Conservation (phyloP, 2,888 invertebrate genomes). For the Girardia tigrina region DNA sequence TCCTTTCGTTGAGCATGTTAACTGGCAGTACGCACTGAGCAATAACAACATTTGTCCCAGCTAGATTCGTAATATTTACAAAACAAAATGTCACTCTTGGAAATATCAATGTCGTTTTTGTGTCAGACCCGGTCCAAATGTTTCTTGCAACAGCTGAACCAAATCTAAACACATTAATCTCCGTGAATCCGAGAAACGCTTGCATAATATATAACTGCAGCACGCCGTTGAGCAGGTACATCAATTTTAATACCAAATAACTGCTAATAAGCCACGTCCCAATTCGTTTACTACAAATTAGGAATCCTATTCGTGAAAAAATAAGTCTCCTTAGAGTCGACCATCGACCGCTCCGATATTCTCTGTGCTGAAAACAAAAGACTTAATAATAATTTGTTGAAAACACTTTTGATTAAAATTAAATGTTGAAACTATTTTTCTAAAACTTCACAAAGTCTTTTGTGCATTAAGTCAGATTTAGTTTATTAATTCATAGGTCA, state of each 20-base stretch:
- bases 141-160: conserved; percentile 29
- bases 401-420: too few species aligned
- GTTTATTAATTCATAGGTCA: too few species aligned
- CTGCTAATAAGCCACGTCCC: too few species aligned
- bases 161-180: conserved; percentile 31
- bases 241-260: conserved; percentile 33
- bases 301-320: too few species aligned
- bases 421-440: too few species aligned
- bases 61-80: not conserved
- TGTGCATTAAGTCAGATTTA: too few species aligned
- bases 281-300: too few species aligned
- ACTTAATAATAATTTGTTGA: too few species aligned
- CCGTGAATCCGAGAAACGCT: conserved; percentile 31
- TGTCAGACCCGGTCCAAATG: conserved; percentile 26
- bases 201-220: conserved; percentile 36
- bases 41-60: conserved; percentile 13
- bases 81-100: conserved; percentile 32
- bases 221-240: conserved; percentile 35
- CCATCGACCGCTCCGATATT: not conserved
- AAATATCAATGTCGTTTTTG: conserved; percentile 34
- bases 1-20: conserved; percentile 36
- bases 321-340: not conserved
- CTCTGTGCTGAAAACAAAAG: not conserved
- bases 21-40: conserved; percentile 35
- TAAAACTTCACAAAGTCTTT: too few species aligned